Conservation (phyloP, 2,888 invertebrate species). For the Cephus sareptanus region DNA sequence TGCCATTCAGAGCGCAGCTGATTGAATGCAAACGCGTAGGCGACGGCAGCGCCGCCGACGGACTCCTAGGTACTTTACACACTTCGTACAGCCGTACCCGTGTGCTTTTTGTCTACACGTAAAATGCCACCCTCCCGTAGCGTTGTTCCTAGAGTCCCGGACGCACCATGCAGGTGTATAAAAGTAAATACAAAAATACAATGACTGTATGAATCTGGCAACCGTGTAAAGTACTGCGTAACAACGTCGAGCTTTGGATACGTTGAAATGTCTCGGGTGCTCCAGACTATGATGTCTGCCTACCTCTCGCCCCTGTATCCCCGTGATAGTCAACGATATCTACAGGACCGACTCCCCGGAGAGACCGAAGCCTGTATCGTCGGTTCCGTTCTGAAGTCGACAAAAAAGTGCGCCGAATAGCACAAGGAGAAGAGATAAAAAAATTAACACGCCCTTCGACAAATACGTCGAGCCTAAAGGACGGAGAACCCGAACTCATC, state of each 20-base stretch:
- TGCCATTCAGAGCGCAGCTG: conserved; percentile 22
- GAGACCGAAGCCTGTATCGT: neutral
- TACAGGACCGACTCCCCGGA: neutral
- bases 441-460: neutral
- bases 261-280: neutral
- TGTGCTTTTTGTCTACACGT: neutral
- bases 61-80: neutral
- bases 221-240: neutral
- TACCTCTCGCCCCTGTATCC: neutral
- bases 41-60: neutral
- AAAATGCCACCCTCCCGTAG: neutral
- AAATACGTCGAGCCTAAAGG: neutral
- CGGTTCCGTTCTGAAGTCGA: neutral
- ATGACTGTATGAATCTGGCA: neutral
- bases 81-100: neutral
- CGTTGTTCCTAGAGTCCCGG: neutral
- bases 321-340: neutral
- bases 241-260: neutral
- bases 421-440: neutral
- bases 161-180: neutral
- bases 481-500: neutral
- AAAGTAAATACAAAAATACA: neutral
- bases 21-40: conserved; percentile 1
- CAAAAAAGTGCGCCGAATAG: neutral
- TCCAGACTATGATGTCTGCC: neutral